These are phyloP conservation scores for Clamator glandarius DNA, from an alignment of 2,797 vertebrate species.

Conservation along the genomic window DNA sequence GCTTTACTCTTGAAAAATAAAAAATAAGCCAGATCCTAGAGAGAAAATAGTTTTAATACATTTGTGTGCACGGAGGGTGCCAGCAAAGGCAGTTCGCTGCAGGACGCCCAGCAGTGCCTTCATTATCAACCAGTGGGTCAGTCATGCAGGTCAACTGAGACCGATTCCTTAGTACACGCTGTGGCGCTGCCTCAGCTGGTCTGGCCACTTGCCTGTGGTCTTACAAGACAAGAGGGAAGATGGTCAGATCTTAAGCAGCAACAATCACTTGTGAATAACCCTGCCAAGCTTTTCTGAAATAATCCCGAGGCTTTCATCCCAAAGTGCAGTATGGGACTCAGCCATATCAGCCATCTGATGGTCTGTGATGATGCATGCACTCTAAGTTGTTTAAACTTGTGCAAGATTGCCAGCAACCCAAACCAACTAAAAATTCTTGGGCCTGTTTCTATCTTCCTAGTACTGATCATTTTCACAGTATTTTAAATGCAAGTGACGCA, in stretches of 20 bases:
- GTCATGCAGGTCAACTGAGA: not conserved
- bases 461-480: not conserved
- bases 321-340: rapidly evolving
- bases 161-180: not conserved
- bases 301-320: not conserved
- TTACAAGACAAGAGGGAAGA: not conserved
- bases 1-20: not conserved
- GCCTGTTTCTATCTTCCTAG: not conserved
- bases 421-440: not conserved
- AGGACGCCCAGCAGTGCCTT: not conserved
- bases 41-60: not conserved
- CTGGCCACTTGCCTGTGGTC: not conserved
- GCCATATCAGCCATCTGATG: not conserved
- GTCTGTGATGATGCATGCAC: rapidly evolving
- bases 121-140: not conserved
- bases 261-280: not conserved
- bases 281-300: not conserved
- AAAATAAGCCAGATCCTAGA: not conserved
- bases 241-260: not conserved
- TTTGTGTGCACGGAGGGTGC: not conserved
- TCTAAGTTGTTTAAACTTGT: not conserved
- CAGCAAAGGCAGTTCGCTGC: not conserved
- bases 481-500: not conserved
- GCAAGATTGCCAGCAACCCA: not conserved
- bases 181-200: not conserved